Evolutionary conservation across 2,888 invertebrate genomes (phyloP).

Genomic region (Drosophila bunnanda): DNA sequence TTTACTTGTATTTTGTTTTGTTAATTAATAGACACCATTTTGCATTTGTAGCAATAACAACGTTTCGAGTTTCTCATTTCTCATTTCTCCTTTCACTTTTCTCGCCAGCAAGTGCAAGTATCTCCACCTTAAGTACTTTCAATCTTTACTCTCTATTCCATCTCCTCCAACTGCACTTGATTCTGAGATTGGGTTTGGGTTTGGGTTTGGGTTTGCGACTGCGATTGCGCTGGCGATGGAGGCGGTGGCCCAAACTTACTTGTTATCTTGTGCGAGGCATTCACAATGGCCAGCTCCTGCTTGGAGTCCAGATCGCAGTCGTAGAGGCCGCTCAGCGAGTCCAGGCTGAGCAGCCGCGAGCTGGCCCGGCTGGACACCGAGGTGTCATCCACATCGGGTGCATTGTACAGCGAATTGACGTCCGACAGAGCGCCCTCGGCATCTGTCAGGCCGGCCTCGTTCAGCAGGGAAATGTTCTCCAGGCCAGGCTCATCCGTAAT

Average conservation of each 20-base stretch:
- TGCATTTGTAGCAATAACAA: constrained; percentile 64
- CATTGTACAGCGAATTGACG: constrained; percentile 92
- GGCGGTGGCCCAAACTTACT: constrained; percentile 84
- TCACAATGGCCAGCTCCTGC: constrained; percentile 85
- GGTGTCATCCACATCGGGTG: constrained; percentile 89
- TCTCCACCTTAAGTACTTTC: constrained; percentile 11
- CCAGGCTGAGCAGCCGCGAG: constrained; percentile 91
- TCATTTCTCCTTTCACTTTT: not conserved
- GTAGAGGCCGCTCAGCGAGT: constrained; percentile 93
- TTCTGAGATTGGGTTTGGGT: constrained; percentile 19
- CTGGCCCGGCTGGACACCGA: constrained; percentile 93
- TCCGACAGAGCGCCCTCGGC: constrained; percentile 95
- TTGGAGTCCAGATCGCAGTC: constrained; percentile 86
- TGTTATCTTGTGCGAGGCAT: constrained; percentile 85
- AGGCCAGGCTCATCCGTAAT: constrained; percentile 95
- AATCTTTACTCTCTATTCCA: constrained; percentile 32
- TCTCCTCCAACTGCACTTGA: constrained; percentile 21
- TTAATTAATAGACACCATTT: constrained; percentile 74
- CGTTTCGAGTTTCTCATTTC: constrained; percentile 44
- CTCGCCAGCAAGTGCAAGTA: not conserved
- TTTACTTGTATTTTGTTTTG: constrained; percentile 10
- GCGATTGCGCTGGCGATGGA: constrained; percentile 53
- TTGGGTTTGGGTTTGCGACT: constrained; percentile 29
- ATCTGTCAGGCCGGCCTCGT: constrained; percentile 94
- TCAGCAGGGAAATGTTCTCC: constrained; percentile 93